A percentile compares a stretch with the other conserved stretches of the same genome.
Conservation (phyloP, 2,797 vertebrate genomes). For the Notamacropus eugenii region DNA sequence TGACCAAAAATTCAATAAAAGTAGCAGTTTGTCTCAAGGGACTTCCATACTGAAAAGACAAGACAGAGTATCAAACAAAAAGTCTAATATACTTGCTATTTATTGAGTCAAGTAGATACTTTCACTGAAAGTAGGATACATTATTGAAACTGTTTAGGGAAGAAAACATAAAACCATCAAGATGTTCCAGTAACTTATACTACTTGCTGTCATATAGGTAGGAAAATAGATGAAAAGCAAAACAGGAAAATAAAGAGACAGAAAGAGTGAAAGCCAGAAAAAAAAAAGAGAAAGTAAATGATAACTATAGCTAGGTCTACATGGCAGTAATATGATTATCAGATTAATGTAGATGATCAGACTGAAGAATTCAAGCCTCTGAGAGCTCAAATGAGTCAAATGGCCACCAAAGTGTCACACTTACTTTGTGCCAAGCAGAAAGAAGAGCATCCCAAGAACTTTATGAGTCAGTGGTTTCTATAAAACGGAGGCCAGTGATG, state of each 20-base stretch:
- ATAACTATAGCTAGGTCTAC: background rate
- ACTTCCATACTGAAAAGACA: background rate
- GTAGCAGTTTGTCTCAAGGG: background rate
- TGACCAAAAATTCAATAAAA: background rate
- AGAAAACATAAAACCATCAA: slow-evolving; percentile 13
- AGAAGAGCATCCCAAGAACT: background rate
- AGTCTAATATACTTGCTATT: background rate
- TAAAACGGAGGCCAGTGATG: background rate
- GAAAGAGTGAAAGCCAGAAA: slow-evolving; percentile 1
- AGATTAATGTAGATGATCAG: slow-evolving; percentile 40
- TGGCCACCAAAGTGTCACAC: background rate
- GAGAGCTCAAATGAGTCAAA: slow-evolving; percentile 19
- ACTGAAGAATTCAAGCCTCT: background rate
- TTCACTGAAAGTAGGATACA: slow-evolving; percentile 29
- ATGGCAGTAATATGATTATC: background rate
- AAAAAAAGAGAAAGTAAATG: background rate
- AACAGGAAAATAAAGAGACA: background rate
- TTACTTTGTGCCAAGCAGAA: background rate
- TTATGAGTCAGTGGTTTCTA: background rate
- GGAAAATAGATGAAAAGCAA: background rate
- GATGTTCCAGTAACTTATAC: background rate
- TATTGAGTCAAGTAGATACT: background rate
- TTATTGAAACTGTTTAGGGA: slow-evolving; percentile 24
- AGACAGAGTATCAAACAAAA: background rate
- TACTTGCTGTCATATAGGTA: background rate